phyloP scores from a whole-genome alignment of 2,113 vertebrate species.

The Cacatua alba region DNA sequence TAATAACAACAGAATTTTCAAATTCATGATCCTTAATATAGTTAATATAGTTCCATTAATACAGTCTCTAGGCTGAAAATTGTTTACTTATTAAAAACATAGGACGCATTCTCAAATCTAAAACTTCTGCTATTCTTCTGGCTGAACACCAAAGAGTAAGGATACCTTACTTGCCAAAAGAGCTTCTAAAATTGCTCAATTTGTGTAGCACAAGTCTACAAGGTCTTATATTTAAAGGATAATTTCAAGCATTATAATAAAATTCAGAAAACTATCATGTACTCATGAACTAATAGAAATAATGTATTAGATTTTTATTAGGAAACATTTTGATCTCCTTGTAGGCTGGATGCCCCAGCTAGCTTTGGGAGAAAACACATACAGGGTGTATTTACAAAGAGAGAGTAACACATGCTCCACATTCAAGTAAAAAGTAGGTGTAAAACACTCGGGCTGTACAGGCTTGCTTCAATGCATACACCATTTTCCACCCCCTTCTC shows the following conservation, averaged over 20 bases:
- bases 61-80: not conserved
- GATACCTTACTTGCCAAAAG: not conserved
- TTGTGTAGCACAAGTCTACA: not conserved
- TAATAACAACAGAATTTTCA: not conserved
- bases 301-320: not conserved
- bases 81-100: not conserved
- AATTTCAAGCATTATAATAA: not conserved
- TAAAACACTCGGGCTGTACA: not conserved
- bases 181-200: not conserved
- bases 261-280: not conserved
- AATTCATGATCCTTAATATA: not conserved
- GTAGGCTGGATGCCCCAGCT: not conserved
- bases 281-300: not conserved
- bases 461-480: rapidly evolving
- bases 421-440: not conserved
- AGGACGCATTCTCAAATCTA: not conserved
- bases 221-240: not conserved
- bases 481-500: not conserved
- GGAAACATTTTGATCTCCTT: not conserved
- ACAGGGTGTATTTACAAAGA: not conserved
- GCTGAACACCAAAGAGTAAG: not conserved
- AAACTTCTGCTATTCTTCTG: not conserved
- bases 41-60: not conserved
- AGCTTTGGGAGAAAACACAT: not conserved
- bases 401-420: rapidly evolving